phyloP scores from a whole-genome alignment of 2,113 vertebrate genomes.

The Crotalus viridis region DNA sequence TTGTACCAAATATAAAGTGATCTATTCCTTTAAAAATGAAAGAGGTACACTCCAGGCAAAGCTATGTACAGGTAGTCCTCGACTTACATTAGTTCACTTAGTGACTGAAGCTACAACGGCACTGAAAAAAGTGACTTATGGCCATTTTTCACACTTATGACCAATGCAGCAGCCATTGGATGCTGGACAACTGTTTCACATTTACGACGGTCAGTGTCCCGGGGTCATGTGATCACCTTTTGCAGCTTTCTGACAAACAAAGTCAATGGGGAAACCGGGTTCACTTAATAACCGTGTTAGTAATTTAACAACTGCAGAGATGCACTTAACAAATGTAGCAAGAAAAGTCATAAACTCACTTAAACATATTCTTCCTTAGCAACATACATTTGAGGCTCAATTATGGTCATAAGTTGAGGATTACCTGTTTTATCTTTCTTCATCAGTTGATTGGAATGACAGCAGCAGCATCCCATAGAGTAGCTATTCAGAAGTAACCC shows the following conservation, averaged over 20 bases:
- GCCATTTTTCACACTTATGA: background rate
- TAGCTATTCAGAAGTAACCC: background rate
- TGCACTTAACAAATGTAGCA: background rate
- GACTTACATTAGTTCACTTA: background rate
- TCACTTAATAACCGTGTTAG: background rate
- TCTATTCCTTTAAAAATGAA: background rate
- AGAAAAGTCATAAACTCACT: background rate
- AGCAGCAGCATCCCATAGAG: background rate
- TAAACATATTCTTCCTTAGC: background rate
- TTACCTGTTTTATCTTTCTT: background rate
- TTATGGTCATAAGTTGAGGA: background rate
- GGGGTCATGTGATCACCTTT: background rate
- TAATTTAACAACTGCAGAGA: background rate
- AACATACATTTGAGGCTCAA: background rate
- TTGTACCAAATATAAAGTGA: background rate
- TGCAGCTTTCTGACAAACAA: background rate
- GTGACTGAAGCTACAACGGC: background rate
- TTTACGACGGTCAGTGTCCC: background rate
- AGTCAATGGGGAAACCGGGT: background rate
- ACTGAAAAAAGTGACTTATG: background rate
- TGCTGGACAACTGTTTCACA: background rate
- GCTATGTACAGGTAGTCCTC: background rate
- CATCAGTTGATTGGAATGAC: background rate
- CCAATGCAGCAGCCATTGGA: background rate
- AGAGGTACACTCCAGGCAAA: background rate